These are phyloP conservation scores for Adoxophyes honmai DNA, from an alignment of 1,140 invertebrate genomes.

Conservation along the genomic window DNA sequence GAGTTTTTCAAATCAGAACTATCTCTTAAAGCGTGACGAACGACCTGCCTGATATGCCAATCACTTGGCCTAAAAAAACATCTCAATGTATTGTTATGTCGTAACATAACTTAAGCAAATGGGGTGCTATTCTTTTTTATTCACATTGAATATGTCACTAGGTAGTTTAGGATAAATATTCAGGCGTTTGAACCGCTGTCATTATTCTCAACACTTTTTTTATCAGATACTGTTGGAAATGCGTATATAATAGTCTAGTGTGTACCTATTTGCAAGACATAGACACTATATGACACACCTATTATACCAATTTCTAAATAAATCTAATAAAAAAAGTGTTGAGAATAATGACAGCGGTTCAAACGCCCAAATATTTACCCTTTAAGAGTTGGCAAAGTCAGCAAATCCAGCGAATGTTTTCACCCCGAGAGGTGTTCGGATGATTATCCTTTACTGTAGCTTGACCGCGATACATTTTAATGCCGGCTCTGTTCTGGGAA, in stretches of 20 bases:
- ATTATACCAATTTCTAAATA: no score
- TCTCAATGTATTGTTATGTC: conserved; percentile 59
- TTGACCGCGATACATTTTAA: conserved; percentile 2
- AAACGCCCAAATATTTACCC: no score
- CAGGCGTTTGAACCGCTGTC: no score
- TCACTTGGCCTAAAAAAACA: conserved; percentile 71
- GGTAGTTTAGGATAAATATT: no score
- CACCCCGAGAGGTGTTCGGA: conserved; percentile 10
- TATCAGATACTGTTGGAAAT: no score
- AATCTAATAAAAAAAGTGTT: no score
- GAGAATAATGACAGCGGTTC: no score
- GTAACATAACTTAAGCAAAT: conserved; percentile 42
- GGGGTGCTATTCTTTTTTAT: conserved; percentile 42
- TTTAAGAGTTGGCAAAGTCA: conserved; percentile 18
- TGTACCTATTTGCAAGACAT: no score
- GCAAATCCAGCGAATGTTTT: conserved; percentile 17
- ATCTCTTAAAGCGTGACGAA: conserved; percentile 47
- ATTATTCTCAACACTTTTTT: no score
- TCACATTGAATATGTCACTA: conserved; percentile 32
- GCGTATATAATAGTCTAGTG: no score
- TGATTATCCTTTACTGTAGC: not conserved
- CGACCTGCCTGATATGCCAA: conserved; percentile 61
- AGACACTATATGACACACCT: no score
- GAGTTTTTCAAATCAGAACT: conserved; percentile 41
- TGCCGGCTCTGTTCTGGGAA: conserved; percentile 1